These are phyloP conservation scores for Lordiphosa clarofinis DNA, from an alignment of 1,140 invertebrate species.

Conservation along the genomic window DNA sequence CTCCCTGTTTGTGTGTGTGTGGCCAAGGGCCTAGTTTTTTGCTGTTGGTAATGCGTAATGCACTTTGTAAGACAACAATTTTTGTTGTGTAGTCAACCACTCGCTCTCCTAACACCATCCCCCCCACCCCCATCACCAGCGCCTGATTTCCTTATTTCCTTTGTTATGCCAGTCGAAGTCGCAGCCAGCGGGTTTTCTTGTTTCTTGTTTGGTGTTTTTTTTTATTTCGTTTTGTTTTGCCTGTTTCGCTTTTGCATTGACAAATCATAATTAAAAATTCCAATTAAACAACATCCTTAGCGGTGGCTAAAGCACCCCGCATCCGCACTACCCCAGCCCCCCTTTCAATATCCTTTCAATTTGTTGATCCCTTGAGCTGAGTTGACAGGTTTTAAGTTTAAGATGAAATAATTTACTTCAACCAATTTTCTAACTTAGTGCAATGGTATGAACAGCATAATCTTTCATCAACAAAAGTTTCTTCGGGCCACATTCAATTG, in stretches of 20 bases:
- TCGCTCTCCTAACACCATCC: too few species aligned
- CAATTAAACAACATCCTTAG: slow-evolving; percentile 42
- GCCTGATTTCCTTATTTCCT: not conserved
- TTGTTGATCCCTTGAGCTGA: too few species aligned
- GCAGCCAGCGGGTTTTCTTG: slow-evolving; percentile 11
- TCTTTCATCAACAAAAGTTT: too few species aligned
- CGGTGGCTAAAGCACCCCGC: not conserved
- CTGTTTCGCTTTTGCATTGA: slow-evolving; percentile 26
- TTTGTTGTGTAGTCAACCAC: not conserved
- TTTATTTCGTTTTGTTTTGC: slow-evolving; percentile 10
- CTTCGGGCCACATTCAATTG: too few species aligned
- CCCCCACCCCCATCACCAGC: not conserved
- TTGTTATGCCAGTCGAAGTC: slow-evolving; percentile 9
- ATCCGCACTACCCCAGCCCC: too few species aligned
- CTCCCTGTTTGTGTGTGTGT: not conserved
- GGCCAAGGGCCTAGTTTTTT: not conserved
- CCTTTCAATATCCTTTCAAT: too few species aligned
- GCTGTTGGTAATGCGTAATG: slow-evolving; percentile 10
- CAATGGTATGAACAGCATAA: too few species aligned
- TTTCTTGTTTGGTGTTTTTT: slow-evolving; percentile 5
- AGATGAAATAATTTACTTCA: too few species aligned
- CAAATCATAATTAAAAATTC: slow-evolving; percentile 60
- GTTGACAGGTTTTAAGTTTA: too few species aligned
- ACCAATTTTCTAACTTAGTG: too few species aligned
- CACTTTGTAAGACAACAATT: slow-evolving; percentile 4